phyloP scores from a whole-genome alignment of 2,797 vertebrate genomes.

The Clarias platycephalus region DNA sequence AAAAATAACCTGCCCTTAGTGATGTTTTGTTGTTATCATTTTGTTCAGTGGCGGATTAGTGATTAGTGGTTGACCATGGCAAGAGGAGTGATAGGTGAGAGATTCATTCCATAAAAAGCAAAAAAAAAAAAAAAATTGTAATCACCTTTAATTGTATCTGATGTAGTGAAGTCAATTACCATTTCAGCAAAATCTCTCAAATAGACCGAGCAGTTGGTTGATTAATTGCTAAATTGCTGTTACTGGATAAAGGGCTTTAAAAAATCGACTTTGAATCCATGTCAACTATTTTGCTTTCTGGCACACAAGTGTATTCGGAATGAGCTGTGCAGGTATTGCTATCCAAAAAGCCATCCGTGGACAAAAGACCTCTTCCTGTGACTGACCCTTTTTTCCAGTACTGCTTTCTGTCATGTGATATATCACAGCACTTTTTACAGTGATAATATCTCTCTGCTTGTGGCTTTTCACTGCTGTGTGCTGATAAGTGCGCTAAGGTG shows the following conservation, averaged over 20 bases:
- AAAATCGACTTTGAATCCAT: background rate
- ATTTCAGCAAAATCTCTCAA: background rate
- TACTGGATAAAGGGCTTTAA: background rate
- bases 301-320: background rate
- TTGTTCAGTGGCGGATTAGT: conserved; percentile 17
- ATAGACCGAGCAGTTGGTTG: background rate
- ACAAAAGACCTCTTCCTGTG: background rate
- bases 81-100: background rate
- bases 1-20: conserved; percentile 42
- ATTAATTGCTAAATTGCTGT: background rate
- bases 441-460: conserved; percentile 46
- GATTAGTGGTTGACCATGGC: conserved; percentile 51
- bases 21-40: conserved; percentile 24
- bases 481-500: conserved; percentile 33
- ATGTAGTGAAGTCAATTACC: conserved; percentile 27
- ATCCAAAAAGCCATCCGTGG: background rate
- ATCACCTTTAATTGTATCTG: conserved; percentile 19
- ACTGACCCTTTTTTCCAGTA: conserved; percentile 19
- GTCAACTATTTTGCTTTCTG: background rate
- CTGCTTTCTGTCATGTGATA: conserved; percentile 40
- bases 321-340: background rate
- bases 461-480: conserved; percentile 33
- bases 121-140: background rate
- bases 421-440: conserved; percentile 24
- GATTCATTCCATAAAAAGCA: background rate